A percentile compares a stretch with the other conserved stretches of the same genome.
Conservation (phyloP, 1,140 invertebrate species). For the Drosophila lacertosa region DNA sequence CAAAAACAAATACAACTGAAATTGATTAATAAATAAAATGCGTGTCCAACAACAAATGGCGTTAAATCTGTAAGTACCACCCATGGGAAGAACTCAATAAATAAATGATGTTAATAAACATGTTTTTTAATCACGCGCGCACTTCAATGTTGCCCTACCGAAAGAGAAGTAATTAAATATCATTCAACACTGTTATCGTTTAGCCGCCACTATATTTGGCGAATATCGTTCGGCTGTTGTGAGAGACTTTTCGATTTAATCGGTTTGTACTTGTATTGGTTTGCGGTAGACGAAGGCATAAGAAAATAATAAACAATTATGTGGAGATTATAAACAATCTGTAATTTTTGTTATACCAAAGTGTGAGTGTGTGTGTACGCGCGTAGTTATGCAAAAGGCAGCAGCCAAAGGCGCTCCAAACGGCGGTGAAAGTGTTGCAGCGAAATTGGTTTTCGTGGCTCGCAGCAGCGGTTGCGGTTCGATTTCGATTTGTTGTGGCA, state of each 20-base stretch:
- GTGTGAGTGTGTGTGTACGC: slow-evolving; percentile 21
- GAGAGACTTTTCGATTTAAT: slow-evolving; percentile 21
- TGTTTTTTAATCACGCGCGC: slow-evolving; percentile 15
- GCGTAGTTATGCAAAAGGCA: slow-evolving; percentile 46
- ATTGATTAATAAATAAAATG: slow-evolving; percentile 37
- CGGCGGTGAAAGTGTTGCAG: slow-evolving; percentile 50
- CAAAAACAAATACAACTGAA: slow-evolving; percentile 14
- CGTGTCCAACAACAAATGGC: not conserved
- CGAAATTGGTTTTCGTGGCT: slow-evolving; percentile 43
- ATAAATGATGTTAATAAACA: not conserved
- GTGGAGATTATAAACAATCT: slow-evolving; percentile 41
- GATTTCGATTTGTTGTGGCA: slow-evolving; percentile 47
- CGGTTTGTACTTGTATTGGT: slow-evolving; percentile 39
- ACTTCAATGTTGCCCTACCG: slow-evolving; percentile 1
- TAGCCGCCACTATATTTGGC: slow-evolving; percentile 13
- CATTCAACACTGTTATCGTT: slow-evolving; percentile 12
- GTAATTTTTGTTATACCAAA: slow-evolving; percentile 20
- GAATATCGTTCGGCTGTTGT: slow-evolving; percentile 11
- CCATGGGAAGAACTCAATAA: no score
- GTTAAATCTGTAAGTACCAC: no score
- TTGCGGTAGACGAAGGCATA: slow-evolving; percentile 44
- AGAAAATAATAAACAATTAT: slow-evolving; percentile 50
- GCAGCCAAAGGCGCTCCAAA: slow-evolving; percentile 24
- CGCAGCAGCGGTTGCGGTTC: slow-evolving; percentile 32
- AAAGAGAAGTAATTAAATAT: not conserved